These are phyloP conservation scores for Leptura quadrifasciata DNA, from an alignment of 2,888 invertebrate genomes.

Conservation along the genomic window DNA sequence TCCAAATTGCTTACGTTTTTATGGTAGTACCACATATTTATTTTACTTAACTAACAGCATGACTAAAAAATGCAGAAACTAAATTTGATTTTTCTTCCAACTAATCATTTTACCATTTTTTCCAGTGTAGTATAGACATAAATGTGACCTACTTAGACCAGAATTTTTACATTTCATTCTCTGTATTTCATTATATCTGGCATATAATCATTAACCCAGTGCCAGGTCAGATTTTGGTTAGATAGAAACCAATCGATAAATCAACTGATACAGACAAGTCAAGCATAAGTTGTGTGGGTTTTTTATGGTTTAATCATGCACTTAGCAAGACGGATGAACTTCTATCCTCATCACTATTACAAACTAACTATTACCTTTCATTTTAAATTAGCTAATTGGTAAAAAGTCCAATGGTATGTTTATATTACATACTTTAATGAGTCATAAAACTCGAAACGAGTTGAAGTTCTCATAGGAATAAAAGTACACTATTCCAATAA, in stretches of 20 bases:
- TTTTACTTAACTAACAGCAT: too few species aligned
- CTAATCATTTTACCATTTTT: too few species aligned
- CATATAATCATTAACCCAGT: background rate
- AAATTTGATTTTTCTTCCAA: too few species aligned
- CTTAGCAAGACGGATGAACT: background rate
- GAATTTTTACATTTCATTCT: background rate
- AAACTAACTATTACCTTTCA: background rate
- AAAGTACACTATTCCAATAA: background rate
- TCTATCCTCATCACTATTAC: background rate
- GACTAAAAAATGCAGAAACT: too few species aligned
- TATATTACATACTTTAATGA: slow-evolving; percentile 1
- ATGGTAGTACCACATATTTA: too few species aligned
- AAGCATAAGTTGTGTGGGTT: background rate
- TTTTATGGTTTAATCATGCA: background rate
- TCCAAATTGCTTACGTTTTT: too few species aligned
- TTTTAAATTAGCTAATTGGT: background rate
- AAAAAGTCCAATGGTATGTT: background rate
- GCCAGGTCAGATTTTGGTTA: background rate
- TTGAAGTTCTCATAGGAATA: background rate
- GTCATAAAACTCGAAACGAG: slow-evolving; percentile 7
- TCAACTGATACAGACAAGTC: background rate
- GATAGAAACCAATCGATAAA: background rate
- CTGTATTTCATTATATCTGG: background rate
- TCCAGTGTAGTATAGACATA: too few species aligned
- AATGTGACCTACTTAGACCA: background rate